phyloP scores from a whole-genome alignment of 2,113 vertebrate species.

The Rhinolophus sinicus region DNA sequence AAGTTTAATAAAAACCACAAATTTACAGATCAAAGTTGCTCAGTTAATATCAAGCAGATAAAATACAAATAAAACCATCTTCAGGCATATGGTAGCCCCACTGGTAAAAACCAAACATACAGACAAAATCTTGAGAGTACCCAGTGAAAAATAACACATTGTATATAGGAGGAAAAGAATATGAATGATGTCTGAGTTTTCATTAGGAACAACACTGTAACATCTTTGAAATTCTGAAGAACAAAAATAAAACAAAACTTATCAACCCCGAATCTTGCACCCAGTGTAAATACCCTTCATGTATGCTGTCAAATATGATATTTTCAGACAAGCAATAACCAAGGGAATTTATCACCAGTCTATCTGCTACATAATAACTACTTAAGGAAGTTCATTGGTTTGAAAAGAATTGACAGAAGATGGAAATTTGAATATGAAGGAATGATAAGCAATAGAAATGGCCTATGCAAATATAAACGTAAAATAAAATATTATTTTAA shows the following conservation, averaged over 20 bases:
- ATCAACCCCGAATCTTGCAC: background rate
- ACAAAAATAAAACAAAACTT: background rate
- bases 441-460: background rate
- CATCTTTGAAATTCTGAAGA: background rate
- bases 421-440: background rate
- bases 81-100: background rate
- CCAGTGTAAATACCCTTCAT: background rate
- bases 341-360: background rate
- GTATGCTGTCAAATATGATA: background rate
- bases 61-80: background rate
- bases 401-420: background rate
- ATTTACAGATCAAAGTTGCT: background rate
- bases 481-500: background rate
- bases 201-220: background rate
- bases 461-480: background rate
- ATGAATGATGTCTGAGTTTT: background rate
- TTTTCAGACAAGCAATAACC: background rate
- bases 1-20: background rate
- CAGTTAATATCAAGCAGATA: background rate
- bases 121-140: background rate
- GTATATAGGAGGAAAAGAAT: background rate
- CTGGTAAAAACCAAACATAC: background rate
- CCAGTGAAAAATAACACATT: background rate
- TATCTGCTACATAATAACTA: background rate
- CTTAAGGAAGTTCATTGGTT: background rate